Evolutionary conservation across 2,888 invertebrate species (phyloP).

Genomic region (Halictus ligatus): DNA sequence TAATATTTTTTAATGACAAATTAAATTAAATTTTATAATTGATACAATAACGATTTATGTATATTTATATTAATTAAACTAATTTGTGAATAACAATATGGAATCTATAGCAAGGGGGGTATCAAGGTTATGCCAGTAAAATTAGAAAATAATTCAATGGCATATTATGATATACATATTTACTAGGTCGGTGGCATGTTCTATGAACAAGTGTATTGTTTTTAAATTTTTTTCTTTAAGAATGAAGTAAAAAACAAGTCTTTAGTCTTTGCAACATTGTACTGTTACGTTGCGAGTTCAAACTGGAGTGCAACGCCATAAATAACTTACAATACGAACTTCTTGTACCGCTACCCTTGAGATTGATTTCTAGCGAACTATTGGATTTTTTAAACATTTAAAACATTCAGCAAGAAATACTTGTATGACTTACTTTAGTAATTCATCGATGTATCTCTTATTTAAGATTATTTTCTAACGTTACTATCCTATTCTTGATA

Average conservation of each 20-base stretch:
- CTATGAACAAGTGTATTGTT: neutral
- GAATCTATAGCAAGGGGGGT: neutral
- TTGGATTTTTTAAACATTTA: neutral
- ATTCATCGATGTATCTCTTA: neutral
- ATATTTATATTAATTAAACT: too few species aligned
- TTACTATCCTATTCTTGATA: neutral
- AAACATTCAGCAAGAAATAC: neutral
- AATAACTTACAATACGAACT: neutral
- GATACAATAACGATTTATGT: neutral
- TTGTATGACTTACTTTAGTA: neutral
- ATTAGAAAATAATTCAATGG: neutral
- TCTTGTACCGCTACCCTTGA: neutral
- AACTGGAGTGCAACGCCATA: neutral
- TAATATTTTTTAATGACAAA: neutral
- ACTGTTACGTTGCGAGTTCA: neutral
- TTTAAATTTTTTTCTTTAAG: neutral
- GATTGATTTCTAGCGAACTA: neutral
- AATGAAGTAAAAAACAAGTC: neutral
- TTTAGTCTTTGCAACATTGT: neutral
- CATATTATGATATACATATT: too few species aligned
- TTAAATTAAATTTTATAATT: neutral
- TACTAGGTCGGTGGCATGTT: neutral
- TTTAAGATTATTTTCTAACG: neutral
- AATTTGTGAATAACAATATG: neutral
- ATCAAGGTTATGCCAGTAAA: neutral